These are phyloP conservation scores for Armadillidium nasatum DNA, from an alignment of 1,140 invertebrate genomes.

Conservation along the genomic window DNA sequence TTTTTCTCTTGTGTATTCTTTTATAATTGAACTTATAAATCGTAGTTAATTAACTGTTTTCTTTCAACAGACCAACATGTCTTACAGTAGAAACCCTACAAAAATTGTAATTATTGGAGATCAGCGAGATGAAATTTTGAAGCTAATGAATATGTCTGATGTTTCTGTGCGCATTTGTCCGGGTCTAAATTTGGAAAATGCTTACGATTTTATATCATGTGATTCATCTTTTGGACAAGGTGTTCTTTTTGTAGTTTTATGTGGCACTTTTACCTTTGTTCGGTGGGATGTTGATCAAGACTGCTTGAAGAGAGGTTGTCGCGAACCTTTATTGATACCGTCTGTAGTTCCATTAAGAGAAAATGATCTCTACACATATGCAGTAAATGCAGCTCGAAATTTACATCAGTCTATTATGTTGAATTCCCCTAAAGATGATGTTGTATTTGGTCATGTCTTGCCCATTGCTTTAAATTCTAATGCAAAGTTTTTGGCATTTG, in stretches of 20 bases:
- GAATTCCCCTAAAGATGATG: neutral
- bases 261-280: neutral
- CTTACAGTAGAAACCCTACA: neutral
- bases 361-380: slow-evolving; percentile 11
- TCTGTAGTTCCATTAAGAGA: neutral
- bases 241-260: slow-evolving; percentile 1
- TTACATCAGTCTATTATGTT: neutral
- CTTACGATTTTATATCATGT: neutral
- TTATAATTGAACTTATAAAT: too few species aligned
- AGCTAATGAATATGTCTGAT: neutral
- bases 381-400: neutral
- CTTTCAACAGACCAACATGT: neutral
- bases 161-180: neutral
- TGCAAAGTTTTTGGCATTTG: neutral
- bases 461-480: neutral
- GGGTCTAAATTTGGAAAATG: neutral
- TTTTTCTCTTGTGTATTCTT: too few species aligned
- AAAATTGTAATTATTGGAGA: slow-evolving; percentile 1
- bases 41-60: neutral
- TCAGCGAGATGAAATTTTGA: neutral
- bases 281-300: neutral
- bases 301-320: neutral
- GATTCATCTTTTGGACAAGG: slow-evolving; percentile 3
- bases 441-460: neutral
- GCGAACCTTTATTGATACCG: neutral